Evolutionary conservation across 2,888 invertebrate genomes (phyloP), one percentile per base, ranked within the genome.

Genomic region (Heliconius hortense): DNA sequence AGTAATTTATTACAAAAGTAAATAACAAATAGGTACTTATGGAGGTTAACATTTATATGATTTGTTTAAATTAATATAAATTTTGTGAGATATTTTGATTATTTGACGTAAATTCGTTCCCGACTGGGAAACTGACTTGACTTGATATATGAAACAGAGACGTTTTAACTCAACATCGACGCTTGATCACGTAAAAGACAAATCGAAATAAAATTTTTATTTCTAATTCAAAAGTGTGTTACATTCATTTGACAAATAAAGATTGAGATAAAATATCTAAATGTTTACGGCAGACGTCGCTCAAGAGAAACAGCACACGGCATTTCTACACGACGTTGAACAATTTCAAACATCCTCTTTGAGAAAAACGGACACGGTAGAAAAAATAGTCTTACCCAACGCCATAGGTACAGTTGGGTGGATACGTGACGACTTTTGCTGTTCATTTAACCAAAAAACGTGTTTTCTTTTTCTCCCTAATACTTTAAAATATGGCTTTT

Each of bases 341-440:
- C 95, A 95, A 86, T 98, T 98, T 94, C 96, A 97, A 92, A 88
- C 96, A 79, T 95, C 96, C 83, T 95, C 95, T 85, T 95, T 97
- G 90, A 97, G 96, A 92, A 96, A 96, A 88, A 96, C 97, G 72
- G 96, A 96, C 86, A 97, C 97, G 77, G 94, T 96, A 86, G 97
- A 97, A 95, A 98, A 97, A 95, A 95, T 96, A 85, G 94, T 97
- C 81, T 95, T 98, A 84, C 98, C 97, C 77, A 97, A 97, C 85
- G 97, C 97, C 85, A 95, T 97, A 96, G 97, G 97, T 97, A 95
- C 86, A 70, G 70, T 71, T 77, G 79, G 74, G 76, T 78, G 75
- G 53, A 53, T 31, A 72, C 59, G 60, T 71, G 60, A 74, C 53
- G 67, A 76, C 73, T 63, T 79, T 72, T 15, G 72, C 75, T 28